Evolutionary conservation across 2,888 invertebrate genomes (phyloP).

Genomic region (Trichacis sp.): DNA sequence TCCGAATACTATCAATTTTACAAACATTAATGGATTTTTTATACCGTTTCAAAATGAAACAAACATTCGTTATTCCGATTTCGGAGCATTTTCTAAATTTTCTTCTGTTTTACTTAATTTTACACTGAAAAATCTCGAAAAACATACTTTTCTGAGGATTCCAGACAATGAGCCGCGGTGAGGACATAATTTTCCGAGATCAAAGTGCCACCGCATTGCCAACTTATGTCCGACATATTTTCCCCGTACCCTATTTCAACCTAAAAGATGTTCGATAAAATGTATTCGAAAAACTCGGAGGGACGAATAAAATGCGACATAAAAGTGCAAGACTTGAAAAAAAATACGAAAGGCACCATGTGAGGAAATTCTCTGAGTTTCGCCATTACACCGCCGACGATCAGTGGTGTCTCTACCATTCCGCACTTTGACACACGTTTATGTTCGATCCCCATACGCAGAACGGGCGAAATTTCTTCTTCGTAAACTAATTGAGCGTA

Average conservation of each 20-base stretch:
- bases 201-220: constrained; percentile 58
- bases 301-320: not conserved
- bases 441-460: constrained; percentile 50
- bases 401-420: constrained; percentile 64
- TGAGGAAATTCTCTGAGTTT: constrained; percentile 72
- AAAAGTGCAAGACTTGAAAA: not conserved
- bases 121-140: no score
- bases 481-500: constrained; percentile 66
- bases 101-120: no score
- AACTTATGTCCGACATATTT: constrained; percentile 35
- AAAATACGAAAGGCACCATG: constrained; percentile 69
- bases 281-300: not conserved
- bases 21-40: no score
- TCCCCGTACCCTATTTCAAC: constrained; percentile 38
- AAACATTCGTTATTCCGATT: no score
- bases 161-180: constrained; percentile 60
- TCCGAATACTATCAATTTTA: no score
- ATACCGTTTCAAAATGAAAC: no score
- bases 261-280: constrained; percentile 12
- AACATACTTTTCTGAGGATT: constrained; percentile 50
- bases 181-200: constrained; percentile 56
- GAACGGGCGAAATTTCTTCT: constrained; percentile 57
- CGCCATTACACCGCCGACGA: constrained; percentile 68
- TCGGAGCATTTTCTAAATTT: no score
- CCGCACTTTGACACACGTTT: constrained; percentile 64